These are phyloP conservation scores for Keiferia lycopersicella DNA, from an alignment of 2,888 invertebrate genomes.

Conservation along the genomic window DNA sequence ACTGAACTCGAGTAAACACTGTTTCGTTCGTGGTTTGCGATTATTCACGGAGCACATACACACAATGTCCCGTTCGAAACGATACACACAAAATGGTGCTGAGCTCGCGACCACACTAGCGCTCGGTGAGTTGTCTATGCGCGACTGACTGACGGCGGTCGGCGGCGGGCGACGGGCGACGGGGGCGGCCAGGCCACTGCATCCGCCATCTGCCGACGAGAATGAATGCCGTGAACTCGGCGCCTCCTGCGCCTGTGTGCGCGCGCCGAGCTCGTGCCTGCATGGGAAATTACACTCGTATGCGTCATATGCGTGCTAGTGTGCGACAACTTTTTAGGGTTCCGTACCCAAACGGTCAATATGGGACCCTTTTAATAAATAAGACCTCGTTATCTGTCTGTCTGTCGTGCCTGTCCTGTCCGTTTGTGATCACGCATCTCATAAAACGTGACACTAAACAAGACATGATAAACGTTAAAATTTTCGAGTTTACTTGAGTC, in stretches of 20 bases:
- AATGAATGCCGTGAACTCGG: slow-evolving; percentile 77
- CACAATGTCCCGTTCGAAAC: slow-evolving; percentile 79
- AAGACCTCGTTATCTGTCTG: no score
- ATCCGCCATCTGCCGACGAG: slow-evolving; percentile 81
- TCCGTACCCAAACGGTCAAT: no score
- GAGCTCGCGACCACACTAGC: slow-evolving; percentile 65
- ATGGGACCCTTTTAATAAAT: no score
- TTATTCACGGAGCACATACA: slow-evolving; percentile 78
- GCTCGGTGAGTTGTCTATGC: slow-evolving; percentile 78
- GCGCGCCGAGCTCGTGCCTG: slow-evolving; percentile 44
- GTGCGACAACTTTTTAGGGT: slow-evolving; percentile 71
- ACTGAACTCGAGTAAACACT: slow-evolving; percentile 59
- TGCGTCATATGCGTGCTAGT: slow-evolving; percentile 53
- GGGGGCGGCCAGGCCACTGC: slow-evolving; percentile 76
- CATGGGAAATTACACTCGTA: slow-evolving; percentile 56
- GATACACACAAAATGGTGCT: slow-evolving; percentile 79
- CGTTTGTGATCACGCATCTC: no score
- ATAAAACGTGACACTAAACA: no score
- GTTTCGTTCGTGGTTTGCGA: slow-evolving; percentile 59
- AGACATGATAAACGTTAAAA: no score
- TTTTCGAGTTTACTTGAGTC: no score
- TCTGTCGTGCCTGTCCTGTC: no score
- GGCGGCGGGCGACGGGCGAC: slow-evolving; percentile 55
- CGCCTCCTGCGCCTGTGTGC: slow-evolving; percentile 52
- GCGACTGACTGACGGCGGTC: slow-evolving; percentile 73